These are phyloP conservation scores for Dusona sp. DNA, from an alignment of 2,888 invertebrate genomes.

Conservation along the genomic window DNA sequence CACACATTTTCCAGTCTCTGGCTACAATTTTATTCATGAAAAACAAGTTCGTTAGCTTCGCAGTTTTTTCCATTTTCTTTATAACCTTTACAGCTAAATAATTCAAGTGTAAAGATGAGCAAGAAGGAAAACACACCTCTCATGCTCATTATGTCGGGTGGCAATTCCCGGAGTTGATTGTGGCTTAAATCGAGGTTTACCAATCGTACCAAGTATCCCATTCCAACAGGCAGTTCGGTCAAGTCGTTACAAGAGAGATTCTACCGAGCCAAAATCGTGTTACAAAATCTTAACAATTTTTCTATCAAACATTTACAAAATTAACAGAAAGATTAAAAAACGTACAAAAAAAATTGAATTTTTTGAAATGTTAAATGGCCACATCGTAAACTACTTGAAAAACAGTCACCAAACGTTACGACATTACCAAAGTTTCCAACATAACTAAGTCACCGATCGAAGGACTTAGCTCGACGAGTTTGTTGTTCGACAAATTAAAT, in stretches of 20 bases:
- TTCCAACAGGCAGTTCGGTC: conserved; percentile 90
- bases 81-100: background rate
- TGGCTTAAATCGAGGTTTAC: conserved; percentile 90
- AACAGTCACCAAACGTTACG: background rate
- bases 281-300: background rate
- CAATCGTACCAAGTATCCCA: conserved; percentile 93
- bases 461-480: conserved; percentile 88
- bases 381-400: background rate
- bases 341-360: background rate
- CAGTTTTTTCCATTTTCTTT: background rate
- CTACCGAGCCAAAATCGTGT: conserved; percentile 84
- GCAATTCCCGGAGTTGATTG: conserved; percentile 91
- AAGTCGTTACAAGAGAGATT: conserved; percentile 93
- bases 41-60: background rate
- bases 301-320: background rate
- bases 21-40: background rate
- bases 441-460: conserved; percentile 92
- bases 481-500: conserved; percentile 92
- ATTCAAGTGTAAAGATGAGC: background rate
- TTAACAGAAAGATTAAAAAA: background rate
- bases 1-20: conserved; percentile 11
- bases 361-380: too few relatives aligned
- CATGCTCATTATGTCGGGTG: conserved; percentile 93
- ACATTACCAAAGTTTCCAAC: conserved; percentile 90
- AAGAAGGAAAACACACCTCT: conserved; percentile 87